These are phyloP conservation scores for Lathronympha strigana DNA, from an alignment of 2,888 invertebrate species.

Conservation along the genomic window DNA sequence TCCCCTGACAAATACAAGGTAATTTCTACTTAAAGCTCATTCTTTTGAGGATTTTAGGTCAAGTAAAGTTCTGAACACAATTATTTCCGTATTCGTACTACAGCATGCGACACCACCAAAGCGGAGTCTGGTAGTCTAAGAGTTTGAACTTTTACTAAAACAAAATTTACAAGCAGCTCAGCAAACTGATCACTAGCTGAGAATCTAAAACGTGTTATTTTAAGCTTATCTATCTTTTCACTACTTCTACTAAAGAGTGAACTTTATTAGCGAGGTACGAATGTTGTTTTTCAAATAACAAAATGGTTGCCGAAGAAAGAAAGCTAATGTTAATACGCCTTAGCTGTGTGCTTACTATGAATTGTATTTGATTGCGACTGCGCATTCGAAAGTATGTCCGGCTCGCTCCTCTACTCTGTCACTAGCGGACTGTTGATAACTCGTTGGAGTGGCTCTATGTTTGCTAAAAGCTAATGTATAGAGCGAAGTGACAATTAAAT, in stretches of 20 bases:
- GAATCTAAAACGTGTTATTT: background rate
- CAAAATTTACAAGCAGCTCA: constrained; percentile 8
- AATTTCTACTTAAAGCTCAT: background rate
- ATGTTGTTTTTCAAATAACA: background rate
- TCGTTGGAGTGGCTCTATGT: background rate
- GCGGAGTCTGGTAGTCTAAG: background rate
- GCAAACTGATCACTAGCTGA: constrained; percentile 22
- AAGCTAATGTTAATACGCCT: background rate
- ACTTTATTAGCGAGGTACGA: background rate
- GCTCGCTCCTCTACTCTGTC: no score
- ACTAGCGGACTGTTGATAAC: no score
- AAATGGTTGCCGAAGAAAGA: no score
- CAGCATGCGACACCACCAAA: constrained; percentile 1
- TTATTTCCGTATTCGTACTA: constrained; percentile 8
- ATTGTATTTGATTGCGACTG: no score
- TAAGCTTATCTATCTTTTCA: background rate
- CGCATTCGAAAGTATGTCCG: no score
- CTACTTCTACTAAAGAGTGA: background rate
- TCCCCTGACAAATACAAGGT: no score
- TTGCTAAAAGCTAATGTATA: constrained; percentile 16
- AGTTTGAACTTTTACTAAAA: constrained; percentile 2
- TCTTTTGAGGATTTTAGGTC: background rate
- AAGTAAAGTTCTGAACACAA: background rate
- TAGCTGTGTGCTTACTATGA: no score
- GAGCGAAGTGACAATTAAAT: constrained; percentile 12